Base-by-base conservation (phyloP, 2,888 invertebrate genomes). In the Drosophila stalkeri region DNA sequence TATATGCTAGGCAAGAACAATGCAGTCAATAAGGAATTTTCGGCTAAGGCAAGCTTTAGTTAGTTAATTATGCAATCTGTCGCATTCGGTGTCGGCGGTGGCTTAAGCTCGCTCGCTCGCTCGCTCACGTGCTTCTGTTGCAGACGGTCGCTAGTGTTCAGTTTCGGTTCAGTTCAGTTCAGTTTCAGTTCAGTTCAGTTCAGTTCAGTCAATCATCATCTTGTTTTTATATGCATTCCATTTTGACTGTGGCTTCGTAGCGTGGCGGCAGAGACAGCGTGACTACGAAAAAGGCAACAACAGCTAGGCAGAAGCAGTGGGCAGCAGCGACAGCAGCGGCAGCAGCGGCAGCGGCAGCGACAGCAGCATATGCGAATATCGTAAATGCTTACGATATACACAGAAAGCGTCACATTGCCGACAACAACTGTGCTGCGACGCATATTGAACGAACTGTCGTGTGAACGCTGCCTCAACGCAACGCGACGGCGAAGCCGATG, bases 11-110 rank as follows among this genome's bases (percentile, higher is more conserved):
- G 16, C 33, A 16, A 9, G 33, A 54, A n/a, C 20, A 54, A 39
- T 27, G 54, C 16, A 3, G 7, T n/a, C 39, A 7, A 20, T 23
- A n/a, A 35, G 27, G 39, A 39, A 20, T 6, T 27, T 35, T 4
- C 3, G 27, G 27, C n/a, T 3, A 14, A 41, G 33, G 8, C 35
- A 33, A 18, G 0, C 43, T 37, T 33, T 51, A 54, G 44, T 20
- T 47, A 7, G 23, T 81, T 60, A 65, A 78, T 78, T 72, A 81
- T 84, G 68, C 68, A 84, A 78, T 72, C 51, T 81, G 69, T 65
- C 80, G 85, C 75, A 81, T 52, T 62, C n/a, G 20, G 5, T 33
- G 49, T 8, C 43, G 39, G 41, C 27, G 23, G n/a, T 49, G 20
- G 43, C 44, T 27, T 35, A 16, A 27, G 39, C 49, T 51, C 49